Conservation (phyloP, 1,140 invertebrate genomes). For the Drosophila takahashii region DNA sequence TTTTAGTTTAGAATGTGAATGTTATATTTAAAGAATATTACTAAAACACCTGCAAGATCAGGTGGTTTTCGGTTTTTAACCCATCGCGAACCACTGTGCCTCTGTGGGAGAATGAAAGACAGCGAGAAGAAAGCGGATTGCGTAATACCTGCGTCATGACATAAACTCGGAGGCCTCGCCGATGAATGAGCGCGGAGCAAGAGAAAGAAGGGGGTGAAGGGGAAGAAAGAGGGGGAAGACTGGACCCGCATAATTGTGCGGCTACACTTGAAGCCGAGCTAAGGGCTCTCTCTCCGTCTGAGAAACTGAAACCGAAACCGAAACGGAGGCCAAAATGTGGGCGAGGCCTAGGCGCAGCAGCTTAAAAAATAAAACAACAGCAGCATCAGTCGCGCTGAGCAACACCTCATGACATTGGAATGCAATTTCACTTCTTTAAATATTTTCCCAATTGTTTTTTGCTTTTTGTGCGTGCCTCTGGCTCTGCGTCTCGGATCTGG, state of each 20-base stretch:
- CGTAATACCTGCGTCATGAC: slow-evolving; percentile 70
- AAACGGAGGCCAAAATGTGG: slow-evolving; percentile 53
- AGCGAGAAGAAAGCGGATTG: slow-evolving; percentile 70
- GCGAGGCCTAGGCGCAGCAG: slow-evolving; percentile 62
- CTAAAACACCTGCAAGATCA: slow-evolving; percentile 14
- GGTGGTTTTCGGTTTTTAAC: neutral
- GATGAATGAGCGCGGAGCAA: slow-evolving; percentile 3
- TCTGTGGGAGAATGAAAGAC: slow-evolving; percentile 63
- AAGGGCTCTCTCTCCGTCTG: slow-evolving; percentile 23
- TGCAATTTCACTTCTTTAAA: slow-evolving; percentile 83
- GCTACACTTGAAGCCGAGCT: slow-evolving; percentile 56
- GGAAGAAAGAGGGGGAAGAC: neutral
- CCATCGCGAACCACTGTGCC: slow-evolving; percentile 31
- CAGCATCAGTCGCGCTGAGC: slow-evolving; percentile 1
- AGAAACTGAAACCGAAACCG: slow-evolving; percentile 16
- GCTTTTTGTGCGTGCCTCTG: slow-evolving; percentile 57
- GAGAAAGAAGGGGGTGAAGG: neutral
- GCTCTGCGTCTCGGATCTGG: slow-evolving; percentile 7
- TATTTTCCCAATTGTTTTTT: slow-evolving; percentile 79
- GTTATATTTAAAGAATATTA: no score
- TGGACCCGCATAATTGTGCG: slow-evolving; percentile 69
- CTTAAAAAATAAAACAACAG: slow-evolving; percentile 11
- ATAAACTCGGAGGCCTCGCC: slow-evolving; percentile 34
- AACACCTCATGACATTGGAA: slow-evolving; percentile 64
- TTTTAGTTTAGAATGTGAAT: no score